phyloP scores from a whole-genome alignment of 1,140 invertebrate species.

The Microplitis mediator region DNA sequence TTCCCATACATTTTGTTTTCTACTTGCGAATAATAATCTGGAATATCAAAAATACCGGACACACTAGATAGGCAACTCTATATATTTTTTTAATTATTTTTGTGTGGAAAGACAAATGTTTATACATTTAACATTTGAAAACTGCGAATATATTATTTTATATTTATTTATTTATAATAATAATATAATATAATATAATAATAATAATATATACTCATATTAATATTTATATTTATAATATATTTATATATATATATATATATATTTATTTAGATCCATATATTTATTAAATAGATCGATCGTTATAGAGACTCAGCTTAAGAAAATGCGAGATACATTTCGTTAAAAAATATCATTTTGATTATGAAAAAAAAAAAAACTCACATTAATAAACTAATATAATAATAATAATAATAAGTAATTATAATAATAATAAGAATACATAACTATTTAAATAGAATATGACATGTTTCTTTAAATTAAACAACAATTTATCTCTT shows the following conservation, averaged over 20 bases:
- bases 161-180: conserved; percentile 35
- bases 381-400: conserved; percentile 46
- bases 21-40: conserved; percentile 15
- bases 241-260: too few species aligned
- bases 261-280: too few species aligned
- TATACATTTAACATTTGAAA: conserved; percentile 5
- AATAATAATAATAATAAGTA: conserved; percentile 29
- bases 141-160: conserved; percentile 15
- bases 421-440: conserved; percentile 41
- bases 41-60: conserved; percentile 29
- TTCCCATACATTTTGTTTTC: conserved; percentile 11
- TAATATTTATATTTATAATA: not conserved
- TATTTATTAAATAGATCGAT: too few species aligned
- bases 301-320: too few species aligned
- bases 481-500: conserved; percentile 56
- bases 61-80: conserved; percentile 19
- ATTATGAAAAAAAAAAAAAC: conserved; percentile 36
- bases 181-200: not conserved
- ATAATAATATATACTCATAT: conserved; percentile 5
- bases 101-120: conserved; percentile 6
- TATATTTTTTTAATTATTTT: not conserved
- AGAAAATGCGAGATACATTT: too few species aligned
- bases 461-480: conserved; percentile 60
- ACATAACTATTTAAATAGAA: conserved; percentile 59
- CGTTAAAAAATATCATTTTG: conserved; percentile 25